A percentile compares a stretch with the other conserved stretches of the same genome.
Evolutionary conservation across 2,888 invertebrate species (phyloP).

Genomic region (Polyploca ridens): DNA sequence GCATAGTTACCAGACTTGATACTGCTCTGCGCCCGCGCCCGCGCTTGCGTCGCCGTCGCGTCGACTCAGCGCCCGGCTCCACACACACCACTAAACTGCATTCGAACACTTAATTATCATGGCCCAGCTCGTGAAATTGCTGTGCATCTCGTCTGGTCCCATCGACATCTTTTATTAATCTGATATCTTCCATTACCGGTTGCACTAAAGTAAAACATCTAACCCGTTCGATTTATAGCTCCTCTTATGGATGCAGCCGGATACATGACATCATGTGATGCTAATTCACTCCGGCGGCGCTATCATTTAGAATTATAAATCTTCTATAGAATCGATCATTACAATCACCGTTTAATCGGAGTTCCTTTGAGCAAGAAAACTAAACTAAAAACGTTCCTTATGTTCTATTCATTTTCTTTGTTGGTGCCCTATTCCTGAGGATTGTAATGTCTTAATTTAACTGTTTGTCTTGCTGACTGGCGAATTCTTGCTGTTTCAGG

Average conservation of each 20-base stretch:
- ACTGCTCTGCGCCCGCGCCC: constrained; percentile 56
- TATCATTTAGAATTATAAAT: constrained; percentile 65
- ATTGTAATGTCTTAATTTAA: background rate
- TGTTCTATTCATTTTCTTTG: background rate
- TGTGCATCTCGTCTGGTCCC: constrained; percentile 71
- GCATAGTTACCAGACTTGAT: constrained; percentile 84
- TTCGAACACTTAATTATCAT: constrained; percentile 77
- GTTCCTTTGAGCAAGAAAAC: background rate
- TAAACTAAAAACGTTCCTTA: background rate
- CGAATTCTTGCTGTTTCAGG: no score
- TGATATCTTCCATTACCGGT: constrained; percentile 76
- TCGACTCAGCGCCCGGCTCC: constrained; percentile 50
- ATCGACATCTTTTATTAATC: constrained; percentile 77
- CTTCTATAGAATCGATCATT: constrained; percentile 56
- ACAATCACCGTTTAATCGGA: background rate
- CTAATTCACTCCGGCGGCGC: constrained; percentile 68
- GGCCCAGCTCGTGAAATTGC: constrained; percentile 77
- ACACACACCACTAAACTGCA: constrained; percentile 67
- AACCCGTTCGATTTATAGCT: constrained; percentile 72
- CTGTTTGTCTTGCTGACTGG: background rate
- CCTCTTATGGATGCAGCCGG: constrained; percentile 69
- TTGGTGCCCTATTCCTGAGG: background rate
- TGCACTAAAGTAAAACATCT: constrained; percentile 68
- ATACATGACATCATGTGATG: constrained; percentile 77
- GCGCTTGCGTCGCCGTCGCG: constrained; percentile 31